A percentile compares a stretch with the other conserved stretches of the same genome.
Conservation (phyloP, 2,888 invertebrate species). For the Eutolmus rufibarbis region DNA sequence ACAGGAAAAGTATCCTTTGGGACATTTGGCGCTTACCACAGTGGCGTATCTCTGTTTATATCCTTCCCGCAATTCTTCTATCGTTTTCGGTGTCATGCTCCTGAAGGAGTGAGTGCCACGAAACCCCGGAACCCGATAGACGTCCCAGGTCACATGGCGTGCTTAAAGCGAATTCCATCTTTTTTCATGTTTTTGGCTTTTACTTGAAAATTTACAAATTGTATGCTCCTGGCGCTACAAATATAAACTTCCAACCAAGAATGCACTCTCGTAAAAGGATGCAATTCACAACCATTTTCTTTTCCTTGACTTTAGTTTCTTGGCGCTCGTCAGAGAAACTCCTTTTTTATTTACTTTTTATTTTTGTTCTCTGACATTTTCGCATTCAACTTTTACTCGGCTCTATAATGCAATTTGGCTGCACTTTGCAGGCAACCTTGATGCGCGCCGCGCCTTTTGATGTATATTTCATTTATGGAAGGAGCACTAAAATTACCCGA, state of each 20-base stretch:
- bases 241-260: not conserved
- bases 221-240: not conserved
- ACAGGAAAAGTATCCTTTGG: not conserved
- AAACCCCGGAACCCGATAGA: not conserved
- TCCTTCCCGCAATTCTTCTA: not conserved
- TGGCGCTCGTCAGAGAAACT: not conserved
- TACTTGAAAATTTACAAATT: conserved; percentile 8
- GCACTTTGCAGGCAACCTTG: not conserved
- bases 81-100: not conserved
- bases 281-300: not conserved
- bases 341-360: not conserved
- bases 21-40: not conserved
- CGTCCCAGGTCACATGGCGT: not conserved
- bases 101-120: not conserved
- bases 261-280: not conserved
- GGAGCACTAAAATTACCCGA: not conserved
- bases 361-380: not conserved
- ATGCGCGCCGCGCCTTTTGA: not conserved
- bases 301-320: not conserved
- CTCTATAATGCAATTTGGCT: not conserved
- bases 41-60: not conserved
- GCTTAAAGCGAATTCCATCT: not conserved
- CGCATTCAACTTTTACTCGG: not conserved
- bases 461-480: not conserved
- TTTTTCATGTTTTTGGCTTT: not conserved